Evolutionary conservation across 2,113 vertebrate species (phyloP), one percentile per base, ranked within the genome.

Genomic region (Psettodes erumei): DNA sequence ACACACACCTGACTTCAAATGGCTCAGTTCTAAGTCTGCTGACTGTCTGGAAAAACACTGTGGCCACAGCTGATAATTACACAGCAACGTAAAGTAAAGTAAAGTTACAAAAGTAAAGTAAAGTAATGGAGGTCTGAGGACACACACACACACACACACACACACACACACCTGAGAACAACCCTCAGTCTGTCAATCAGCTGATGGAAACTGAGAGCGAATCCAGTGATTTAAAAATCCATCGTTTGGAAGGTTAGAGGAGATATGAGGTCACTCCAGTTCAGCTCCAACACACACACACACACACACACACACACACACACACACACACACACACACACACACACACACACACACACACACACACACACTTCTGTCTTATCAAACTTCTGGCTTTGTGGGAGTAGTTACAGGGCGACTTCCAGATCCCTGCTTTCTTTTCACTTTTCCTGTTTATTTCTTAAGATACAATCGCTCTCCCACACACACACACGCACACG

Each of bases 401-500:
- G 13, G 21, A 15, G 42, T 18, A 43, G 18, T 43, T n/a, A n/a
- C 10, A n/a, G 43, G 18, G 18, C 1, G 6, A 27, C 11, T 25
- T 25, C 21, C 21, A 21, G 5, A 50, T 4, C 25, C 48, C 50
- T 16, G 13, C 25, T 7, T 12, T 53, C 25, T 18, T 5, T 7
- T 28, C 13, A 28, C 25, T 53, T 16, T 53, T 53, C 50, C 25
- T 53, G 25, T 53, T 15, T 27, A 28, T 53, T 16, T 53, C 5
- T 53, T 16, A 15, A 21, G 45, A 47, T 25, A 50, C 1, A 28
- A 58, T 47, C 61, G 45, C 40, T 62, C 10, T 19, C 27, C 42
- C 2, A 19, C 56, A 21, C 37, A 10, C 38, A 32, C 51, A 45
- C 48, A 48, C 43, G 51, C 77, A 55, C 56, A 65, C 53, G 18